These are phyloP conservation scores for Microhierax caerulescens DNA, from an alignment of 2,797 vertebrate genomes.

Conservation along the genomic window DNA sequence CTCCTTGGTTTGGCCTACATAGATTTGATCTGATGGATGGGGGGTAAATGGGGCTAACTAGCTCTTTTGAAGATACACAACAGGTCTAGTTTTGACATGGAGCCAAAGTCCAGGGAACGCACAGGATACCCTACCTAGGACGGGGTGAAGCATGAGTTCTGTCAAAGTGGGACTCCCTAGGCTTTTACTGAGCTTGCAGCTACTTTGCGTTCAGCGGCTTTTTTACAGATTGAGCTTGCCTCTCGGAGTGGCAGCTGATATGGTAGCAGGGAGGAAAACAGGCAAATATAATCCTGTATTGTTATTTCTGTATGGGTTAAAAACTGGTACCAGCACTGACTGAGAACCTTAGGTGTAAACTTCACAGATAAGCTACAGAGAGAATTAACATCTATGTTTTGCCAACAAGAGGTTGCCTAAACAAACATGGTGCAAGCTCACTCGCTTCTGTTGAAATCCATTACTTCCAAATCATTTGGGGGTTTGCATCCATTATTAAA, in stretches of 20 bases:
- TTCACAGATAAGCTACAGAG: background rate
- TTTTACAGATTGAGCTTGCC: background rate
- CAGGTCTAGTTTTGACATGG: background rate
- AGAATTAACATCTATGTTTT: background rate
- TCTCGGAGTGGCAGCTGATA: background rate
- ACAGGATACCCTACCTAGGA: background rate
- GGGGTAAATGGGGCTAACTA: conserved; percentile 38
- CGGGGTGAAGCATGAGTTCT: background rate
- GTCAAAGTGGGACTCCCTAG: background rate
- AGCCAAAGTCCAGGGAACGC: background rate
- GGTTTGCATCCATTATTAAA: background rate
- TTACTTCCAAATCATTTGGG: background rate
- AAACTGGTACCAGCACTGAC: background rate
- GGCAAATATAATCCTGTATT: background rate
- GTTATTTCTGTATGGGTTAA: background rate
- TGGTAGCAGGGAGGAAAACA: background rate
- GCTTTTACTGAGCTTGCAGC: background rate
- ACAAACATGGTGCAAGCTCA: background rate
- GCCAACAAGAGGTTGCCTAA: background rate
- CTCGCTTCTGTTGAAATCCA: background rate
- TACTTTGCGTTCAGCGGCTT: background rate
- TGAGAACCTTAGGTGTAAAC: background rate
- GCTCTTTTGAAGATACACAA: conserved; percentile 17
- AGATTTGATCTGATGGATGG: conserved; percentile 45
- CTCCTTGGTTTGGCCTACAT: background rate